Evolutionary conservation across 2,888 invertebrate genomes (phyloP).

Genomic region (Orchesella flavescens): DNA sequence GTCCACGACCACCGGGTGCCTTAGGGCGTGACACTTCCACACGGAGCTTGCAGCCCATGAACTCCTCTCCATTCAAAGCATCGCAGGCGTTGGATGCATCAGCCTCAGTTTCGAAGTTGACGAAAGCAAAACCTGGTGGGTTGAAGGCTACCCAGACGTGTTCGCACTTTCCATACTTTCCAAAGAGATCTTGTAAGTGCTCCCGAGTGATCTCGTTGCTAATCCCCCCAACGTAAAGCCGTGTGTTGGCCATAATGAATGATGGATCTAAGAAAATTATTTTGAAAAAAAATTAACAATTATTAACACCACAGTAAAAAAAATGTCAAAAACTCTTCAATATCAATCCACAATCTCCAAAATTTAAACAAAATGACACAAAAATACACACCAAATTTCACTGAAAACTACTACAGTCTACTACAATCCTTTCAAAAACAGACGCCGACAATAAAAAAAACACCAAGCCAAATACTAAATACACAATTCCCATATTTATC

Average conservation of each 20-base stretch:
- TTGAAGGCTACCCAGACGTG: slow-evolving; percentile 94
- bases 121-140: slow-evolving; percentile 96
- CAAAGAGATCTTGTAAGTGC: slow-evolving; percentile 91
- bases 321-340: neutral
- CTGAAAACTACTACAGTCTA: neutral
- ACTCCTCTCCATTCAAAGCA: slow-evolving; percentile 89
- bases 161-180: slow-evolving; percentile 92
- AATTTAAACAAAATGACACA: neutral
- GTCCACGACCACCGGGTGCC: slow-evolving; percentile 71
- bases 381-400: neutral
- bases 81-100: slow-evolving; percentile 93
- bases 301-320: slow-evolving; percentile 1
- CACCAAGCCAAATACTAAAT: neutral
- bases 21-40: slow-evolving; percentile 86
- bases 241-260: slow-evolving; percentile 77
- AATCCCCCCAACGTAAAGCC: slow-evolving; percentile 92
- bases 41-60: slow-evolving; percentile 89
- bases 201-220: slow-evolving; percentile 92
- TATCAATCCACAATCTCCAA: neutral
- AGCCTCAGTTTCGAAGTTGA: slow-evolving; percentile 90
- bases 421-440: neutral
- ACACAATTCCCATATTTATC: neutral
- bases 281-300: slow-evolving; percentile 8
- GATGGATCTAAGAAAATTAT: slow-evolving; percentile 41
- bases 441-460: neutral